Conservation (phyloP, 2,888 invertebrate species). For the Diaperis boleti region DNA sequence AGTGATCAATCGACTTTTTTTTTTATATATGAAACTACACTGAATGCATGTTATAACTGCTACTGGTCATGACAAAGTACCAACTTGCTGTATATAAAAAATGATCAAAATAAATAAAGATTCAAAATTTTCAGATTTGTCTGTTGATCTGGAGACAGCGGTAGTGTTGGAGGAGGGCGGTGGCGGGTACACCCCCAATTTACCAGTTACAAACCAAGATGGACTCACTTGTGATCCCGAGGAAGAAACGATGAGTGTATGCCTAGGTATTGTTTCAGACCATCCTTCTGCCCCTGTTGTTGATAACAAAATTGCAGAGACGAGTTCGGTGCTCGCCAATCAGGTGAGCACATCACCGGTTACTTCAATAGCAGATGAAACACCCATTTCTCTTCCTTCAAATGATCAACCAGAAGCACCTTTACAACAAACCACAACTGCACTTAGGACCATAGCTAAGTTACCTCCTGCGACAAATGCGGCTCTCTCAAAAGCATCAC, state of each 20-base stretch:
- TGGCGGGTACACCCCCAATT: conserved; percentile 56
- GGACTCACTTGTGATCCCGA: conserved; percentile 46
- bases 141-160: conserved; percentile 60
- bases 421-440: conserved; percentile 24
- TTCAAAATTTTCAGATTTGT: background rate
- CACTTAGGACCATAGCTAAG: conserved; percentile 50
- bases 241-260: conserved; percentile 62
- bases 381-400: conserved; percentile 27
- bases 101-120: too few relatives aligned
- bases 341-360: conserved; percentile 50
- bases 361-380: conserved; percentile 39
- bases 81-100: too few relatives aligned
- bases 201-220: conserved; percentile 47
- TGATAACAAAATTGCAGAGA: conserved; percentile 45
- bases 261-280: conserved; percentile 57
- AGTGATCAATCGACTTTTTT: too few relatives aligned
- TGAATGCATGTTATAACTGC: too few relatives aligned
- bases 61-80: too few relatives aligned
- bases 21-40: too few relatives aligned
- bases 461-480: conserved; percentile 47
- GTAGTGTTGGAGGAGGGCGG: conserved; percentile 56
- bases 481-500: conserved; percentile 54
- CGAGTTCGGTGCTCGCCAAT: conserved; percentile 57
- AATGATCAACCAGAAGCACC: conserved; percentile 31
- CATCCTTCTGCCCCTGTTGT: background rate